These are phyloP conservation scores for Tenthredo notha DNA, from an alignment of 2,888 invertebrate genomes.

Conservation along the genomic window DNA sequence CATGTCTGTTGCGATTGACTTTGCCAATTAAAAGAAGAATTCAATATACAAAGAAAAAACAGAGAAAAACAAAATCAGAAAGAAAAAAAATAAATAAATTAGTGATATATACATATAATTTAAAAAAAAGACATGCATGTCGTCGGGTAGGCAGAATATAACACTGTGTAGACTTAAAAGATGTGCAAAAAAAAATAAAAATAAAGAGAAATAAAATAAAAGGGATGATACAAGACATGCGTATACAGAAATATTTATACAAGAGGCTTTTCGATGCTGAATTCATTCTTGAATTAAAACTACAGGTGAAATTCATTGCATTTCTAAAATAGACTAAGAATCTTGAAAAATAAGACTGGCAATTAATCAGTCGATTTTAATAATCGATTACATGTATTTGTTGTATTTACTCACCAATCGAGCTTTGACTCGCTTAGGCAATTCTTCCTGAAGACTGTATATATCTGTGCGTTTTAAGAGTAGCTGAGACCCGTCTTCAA, in stretches of 20 bases:
- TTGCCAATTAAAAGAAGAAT: conserved; percentile 71
- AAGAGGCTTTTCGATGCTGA: not conserved
- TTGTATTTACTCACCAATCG: conserved; percentile 78
- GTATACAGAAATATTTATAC: not conserved
- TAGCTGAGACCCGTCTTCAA: conserved; percentile 79
- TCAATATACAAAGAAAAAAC: conserved; percentile 62
- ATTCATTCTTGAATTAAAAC: not conserved
- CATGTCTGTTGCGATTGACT: conserved; percentile 80
- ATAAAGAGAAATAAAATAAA: not conserved
- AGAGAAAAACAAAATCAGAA: conserved; percentile 54
- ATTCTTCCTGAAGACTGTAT: conserved; percentile 80
- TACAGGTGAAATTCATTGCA: not conserved
- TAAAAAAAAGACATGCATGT: not conserved
- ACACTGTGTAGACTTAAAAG: not conserved
- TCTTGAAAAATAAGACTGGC: not conserved
- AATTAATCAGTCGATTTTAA: conserved; percentile 21
- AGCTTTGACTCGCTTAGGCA: conserved; percentile 81
- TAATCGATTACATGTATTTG: conserved; percentile 62
- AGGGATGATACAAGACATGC: not conserved
- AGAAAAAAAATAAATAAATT: conserved; percentile 51
- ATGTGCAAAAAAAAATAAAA: not conserved
- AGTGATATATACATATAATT: not conserved
- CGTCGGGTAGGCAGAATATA: not conserved
- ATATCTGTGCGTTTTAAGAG: conserved; percentile 80
- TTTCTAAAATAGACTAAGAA: not conserved